Evolutionary conservation across 1,140 invertebrate genomes (phyloP), one percentile per base, ranked within the genome.

Genomic region (Drosophila guanche): DNA sequence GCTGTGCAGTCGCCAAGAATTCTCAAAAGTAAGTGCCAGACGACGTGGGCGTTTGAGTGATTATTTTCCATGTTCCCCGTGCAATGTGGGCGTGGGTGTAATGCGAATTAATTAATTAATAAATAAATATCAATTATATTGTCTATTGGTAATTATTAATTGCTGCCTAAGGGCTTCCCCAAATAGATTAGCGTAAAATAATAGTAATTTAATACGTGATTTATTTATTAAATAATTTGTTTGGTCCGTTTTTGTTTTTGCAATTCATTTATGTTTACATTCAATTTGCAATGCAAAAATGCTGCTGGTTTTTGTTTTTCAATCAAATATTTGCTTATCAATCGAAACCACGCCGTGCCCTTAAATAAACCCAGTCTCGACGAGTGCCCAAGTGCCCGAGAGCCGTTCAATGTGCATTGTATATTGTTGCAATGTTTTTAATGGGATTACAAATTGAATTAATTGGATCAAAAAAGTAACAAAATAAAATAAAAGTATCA

Each of bases 1-100:
- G 56, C 60, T 47, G 76, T 50, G 33, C 41, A 50, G 40, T 53
- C 12, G 33, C n/a, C 27, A 56, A 56, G 53, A 74, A 52, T 65
- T 53, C 29, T 27, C 5, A 42, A 72, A 74, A 16, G 70, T 74
- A 74, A 67, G 76, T 67, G 77, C 23, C 33, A 12, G 41, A 67
- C 61, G 43, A 72, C 61, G 43, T 53, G 29, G 53, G 73, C 56
- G 78, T 81, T 67, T 62, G 40, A 54, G 57, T 50, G 46, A 80
- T 72, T 33, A 6, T n/a, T 25, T n/a, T 16, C 20, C 6, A 37
- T 16, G 61, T 1, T 20, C 41, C 59, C 12, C 12, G 54, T 6
- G 5, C 8, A 42, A 55, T 20, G 22, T 12, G 56, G 52, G 72
- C 66, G 78, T 81, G 72, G 43, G 46, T 37, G 59, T 14, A 41